Evolutionary conservation across 2,888 invertebrate species (phyloP), one percentile per base, ranked within the genome.

Genomic region (Dolichomitus sp.): DNA sequence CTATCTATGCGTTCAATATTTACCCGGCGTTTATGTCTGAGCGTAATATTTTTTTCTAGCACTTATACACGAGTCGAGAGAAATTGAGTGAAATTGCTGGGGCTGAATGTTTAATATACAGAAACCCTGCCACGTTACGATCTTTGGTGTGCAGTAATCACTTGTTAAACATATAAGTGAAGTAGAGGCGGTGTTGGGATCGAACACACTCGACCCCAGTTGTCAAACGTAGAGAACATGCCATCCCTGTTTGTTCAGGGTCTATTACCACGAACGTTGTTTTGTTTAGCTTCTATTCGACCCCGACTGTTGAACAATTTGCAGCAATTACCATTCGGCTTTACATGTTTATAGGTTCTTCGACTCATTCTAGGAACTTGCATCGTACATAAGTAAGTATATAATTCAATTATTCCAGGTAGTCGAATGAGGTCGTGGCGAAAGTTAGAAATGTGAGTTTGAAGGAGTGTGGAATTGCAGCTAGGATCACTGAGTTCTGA

Each of bases 231-330:
- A 52, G 66, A 61, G 83, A 11, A 87, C 90, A 89, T 88, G 89
- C 88, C 78, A 90, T 85, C 87, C n/a, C 84, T 91, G 88, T 91
- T 91, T 91, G 88, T 85, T 73, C 78, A 81, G 80, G 65, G 84
- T 84, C 86, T 81, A 87, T 88, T 88, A 88, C 68, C 70, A 69
- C 65, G 80, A 78, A 57, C 40, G 40, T 70, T 72, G 33, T 81
- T 81, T 84, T 84, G 78, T 91, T 89, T 87, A 86, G 86, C 82
- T 78, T 80, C 59, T 85, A 68, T 87, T 84, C 73, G 27, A 70
- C 76, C 86, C 76, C 77, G 73, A 84, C 83, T 84, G 86, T 79
- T 77, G 77, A 83, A 88, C 87, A 91, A 90, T 91, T 91, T 88
- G 82, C 48, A 76, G 84, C 87, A 88, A 90, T 90, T 91, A 89